These are phyloP conservation scores for Apostichopus japonicus DNA, from an alignment of 35 echinoderm and acorn worm genomes.

Conservation along the genomic window DNA sequence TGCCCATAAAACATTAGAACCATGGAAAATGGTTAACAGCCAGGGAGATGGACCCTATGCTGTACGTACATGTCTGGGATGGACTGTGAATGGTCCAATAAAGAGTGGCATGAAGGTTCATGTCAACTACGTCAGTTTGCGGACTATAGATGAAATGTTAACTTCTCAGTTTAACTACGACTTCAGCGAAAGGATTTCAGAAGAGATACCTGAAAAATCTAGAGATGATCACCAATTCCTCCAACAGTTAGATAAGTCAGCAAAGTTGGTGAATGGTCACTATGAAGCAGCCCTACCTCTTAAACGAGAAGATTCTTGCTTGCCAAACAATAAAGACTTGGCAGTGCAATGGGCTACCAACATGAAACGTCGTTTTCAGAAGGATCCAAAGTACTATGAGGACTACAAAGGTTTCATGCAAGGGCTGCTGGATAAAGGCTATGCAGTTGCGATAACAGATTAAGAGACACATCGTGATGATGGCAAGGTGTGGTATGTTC, in stretches of 20 bases:
- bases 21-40: too few species aligned
- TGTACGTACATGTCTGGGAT: too few species aligned
- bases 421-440: too few species aligned
- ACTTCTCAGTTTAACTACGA: constrained; percentile 32
- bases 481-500: not conserved
- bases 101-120: not conserved
- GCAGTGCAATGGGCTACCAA: not conserved
- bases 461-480: constrained; percentile 43
- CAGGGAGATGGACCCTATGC: too few species aligned
- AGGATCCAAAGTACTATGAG: too few species aligned
- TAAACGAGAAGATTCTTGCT: too few species aligned
- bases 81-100: constrained; percentile 53
- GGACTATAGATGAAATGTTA: constrained; percentile 16
- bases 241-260: constrained; percentile 17
- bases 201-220: constrained; percentile 38
- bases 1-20: too few species aligned
- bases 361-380: too few species aligned
- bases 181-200: constrained; percentile 50
- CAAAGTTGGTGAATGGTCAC: constrained; percentile 25
- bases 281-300: too few species aligned
- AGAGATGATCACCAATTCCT: constrained; percentile 17
- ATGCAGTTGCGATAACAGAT: too few species aligned
- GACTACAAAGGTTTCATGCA: too few species aligned
- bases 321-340: too few species aligned
- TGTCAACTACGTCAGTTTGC: constrained; percentile 15